phyloP scores from a whole-genome alignment of 2,797 vertebrate species.

The Chelidonichthys spinosus region DNA sequence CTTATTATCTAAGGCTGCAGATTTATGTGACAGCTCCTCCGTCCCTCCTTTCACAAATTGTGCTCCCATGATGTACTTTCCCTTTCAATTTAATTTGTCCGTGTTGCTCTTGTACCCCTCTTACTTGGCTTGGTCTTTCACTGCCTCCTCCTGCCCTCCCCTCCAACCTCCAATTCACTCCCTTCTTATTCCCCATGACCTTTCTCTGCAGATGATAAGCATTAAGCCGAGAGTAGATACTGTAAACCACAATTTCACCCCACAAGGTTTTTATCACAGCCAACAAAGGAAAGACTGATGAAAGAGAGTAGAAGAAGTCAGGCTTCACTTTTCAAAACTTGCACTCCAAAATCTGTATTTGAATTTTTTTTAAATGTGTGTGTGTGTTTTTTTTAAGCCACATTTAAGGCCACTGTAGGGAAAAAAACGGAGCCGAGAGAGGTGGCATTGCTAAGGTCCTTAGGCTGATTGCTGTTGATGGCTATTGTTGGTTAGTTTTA shows the following conservation, averaged over 20 bases:
- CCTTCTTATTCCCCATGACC: constrained; percentile 16
- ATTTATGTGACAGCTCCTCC: constrained; percentile 51
- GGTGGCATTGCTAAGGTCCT: too few species aligned
- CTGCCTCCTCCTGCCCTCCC: background rate
- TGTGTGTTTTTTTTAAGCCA: background rate
- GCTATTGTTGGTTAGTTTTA: too few species aligned
- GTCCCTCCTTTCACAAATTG: constrained; percentile 2
- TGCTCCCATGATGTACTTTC: constrained; percentile 10
- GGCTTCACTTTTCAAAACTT: constrained; percentile 1
- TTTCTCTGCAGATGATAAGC: constrained; percentile 39
- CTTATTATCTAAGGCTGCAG: constrained; percentile 53
- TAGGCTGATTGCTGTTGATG: too few species aligned
- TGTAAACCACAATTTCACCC: constrained; percentile 30
- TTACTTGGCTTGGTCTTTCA: background rate
- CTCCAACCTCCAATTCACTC: background rate
- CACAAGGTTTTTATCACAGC: constrained; percentile 17
- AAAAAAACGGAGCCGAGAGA: too few species aligned
- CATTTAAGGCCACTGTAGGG: too few species aligned
- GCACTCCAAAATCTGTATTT: background rate
- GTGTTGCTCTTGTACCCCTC: constrained; percentile 28
- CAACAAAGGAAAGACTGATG: background rate
- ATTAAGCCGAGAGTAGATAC: constrained; percentile 16
- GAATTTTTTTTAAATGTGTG: background rate
- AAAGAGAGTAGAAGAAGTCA: background rate
- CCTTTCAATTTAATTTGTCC: constrained; percentile 45